Evolutionary conservation across 2,797 vertebrate genomes (phyloP).

Genomic region (Manis crassicaudata): DNA sequence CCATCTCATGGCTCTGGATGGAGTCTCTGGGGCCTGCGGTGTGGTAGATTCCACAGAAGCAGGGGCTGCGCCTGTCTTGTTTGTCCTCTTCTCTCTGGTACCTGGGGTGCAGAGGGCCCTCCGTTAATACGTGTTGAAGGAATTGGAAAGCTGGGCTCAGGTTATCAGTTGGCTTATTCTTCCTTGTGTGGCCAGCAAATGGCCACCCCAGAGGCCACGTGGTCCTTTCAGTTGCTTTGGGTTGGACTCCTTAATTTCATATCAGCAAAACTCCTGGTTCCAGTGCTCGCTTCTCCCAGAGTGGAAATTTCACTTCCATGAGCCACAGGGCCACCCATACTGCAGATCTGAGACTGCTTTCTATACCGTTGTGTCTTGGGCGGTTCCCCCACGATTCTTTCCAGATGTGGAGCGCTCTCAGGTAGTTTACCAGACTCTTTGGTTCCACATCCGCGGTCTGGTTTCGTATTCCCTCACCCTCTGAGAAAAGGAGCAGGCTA

Average conservation of each 20-base stretch:
- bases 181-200: constrained; percentile 56
- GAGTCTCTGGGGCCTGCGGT: background rate
- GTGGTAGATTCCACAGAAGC: background rate
- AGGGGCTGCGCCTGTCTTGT: background rate
- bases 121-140: background rate
- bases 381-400: constrained; percentile 81
- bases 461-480: constrained; percentile 57
- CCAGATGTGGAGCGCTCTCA: constrained; percentile 83
- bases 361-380: constrained; percentile 74
- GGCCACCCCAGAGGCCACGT: background rate
- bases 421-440: constrained; percentile 79
- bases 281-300: constrained; percentile 66
- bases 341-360: constrained; percentile 80
- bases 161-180: constrained; percentile 23
- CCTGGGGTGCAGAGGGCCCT: background rate
- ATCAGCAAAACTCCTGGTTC: constrained; percentile 59
- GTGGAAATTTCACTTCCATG: constrained; percentile 76
- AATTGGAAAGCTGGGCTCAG: background rate
- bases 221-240: background rate
- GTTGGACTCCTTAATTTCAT: constrained; percentile 62
- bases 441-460: constrained; percentile 45
- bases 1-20: background rate
- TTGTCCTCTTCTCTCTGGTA: background rate
- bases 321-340: constrained; percentile 81
- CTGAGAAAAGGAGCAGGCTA: background rate